phyloP scores from a whole-genome alignment of 2,888 invertebrate genomes.

The Unio pictorum region DNA sequence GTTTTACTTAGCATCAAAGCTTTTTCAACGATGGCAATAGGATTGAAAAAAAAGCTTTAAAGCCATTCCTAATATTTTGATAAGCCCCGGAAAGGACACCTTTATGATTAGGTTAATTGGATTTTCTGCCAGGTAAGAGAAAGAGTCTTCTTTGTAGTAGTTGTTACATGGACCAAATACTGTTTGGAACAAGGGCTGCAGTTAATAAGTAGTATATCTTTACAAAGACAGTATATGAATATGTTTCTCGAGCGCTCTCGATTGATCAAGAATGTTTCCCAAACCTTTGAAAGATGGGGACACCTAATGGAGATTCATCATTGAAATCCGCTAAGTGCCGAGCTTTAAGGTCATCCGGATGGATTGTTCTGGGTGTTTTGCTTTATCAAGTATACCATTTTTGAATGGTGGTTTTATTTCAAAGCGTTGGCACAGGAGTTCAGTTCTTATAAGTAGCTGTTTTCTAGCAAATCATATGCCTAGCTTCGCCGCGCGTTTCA shows the following conservation, averaged over 20 bases:
- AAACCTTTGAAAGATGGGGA: too few species aligned
- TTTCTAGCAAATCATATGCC: too few species aligned
- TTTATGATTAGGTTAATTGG: not conserved
- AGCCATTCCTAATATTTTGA: slow-evolving; percentile 4
- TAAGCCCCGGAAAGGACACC: not conserved
- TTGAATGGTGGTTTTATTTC: too few species aligned
- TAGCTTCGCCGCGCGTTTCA: too few species aligned
- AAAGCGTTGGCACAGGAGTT: too few species aligned
- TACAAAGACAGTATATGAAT: slow-evolving; percentile 2
- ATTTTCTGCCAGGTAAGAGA: not conserved
- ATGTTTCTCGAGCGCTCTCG: not conserved
- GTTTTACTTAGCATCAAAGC: not conserved
- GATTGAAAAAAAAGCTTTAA: not conserved
- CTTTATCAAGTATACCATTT: too few species aligned
- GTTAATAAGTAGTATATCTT: not conserved
- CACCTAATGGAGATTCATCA: too few species aligned
- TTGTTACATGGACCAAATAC: not conserved
- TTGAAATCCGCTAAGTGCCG: too few species aligned
- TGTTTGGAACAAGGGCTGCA: not conserved
- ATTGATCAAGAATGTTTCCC: not conserved
- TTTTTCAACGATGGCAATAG: not conserved
- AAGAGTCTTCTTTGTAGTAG: not conserved
- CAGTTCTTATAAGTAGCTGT: too few species aligned
- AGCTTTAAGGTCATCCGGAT: too few species aligned
- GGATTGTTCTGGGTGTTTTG: too few species aligned